Base-by-base conservation (phyloP, 2,113 vertebrate species). In the Hippocampus abdominalis region DNA sequence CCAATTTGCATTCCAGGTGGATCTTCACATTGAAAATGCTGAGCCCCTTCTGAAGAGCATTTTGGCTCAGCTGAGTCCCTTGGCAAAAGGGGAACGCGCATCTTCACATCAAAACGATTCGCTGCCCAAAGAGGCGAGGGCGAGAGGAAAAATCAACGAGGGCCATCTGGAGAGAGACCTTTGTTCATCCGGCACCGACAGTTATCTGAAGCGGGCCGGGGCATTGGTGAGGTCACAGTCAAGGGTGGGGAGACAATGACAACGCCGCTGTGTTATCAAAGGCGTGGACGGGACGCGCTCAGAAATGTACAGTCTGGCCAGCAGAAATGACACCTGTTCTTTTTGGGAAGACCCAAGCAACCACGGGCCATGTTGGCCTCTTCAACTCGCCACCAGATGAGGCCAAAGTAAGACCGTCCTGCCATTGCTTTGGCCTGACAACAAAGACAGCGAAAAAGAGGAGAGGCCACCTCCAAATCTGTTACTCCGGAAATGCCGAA, bases 211-310 rank as follows among this genome's bases (percentile, higher is more conserved):
- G 16, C 90, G 88, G 54, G 73, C 93, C 72, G 90, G 83, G 77
- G 81, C 82, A 69, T 91, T 95, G 94, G 95, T 96, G 89, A 91
- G 76, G 57, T 65, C 32, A 46, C 62, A 67, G 49, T 18, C 42
- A 32, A 11, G 61, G 42, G 57, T 69, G 23, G 53, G 53, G n/a
- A 32, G 49, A 56, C 32, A 60, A 49, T 49, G 42, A 10, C 27
- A 66, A 27, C 25, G 21, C 11, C 53, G 3, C 42, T 66, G 71
- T 67, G 32, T 67, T 16, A 40, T 25, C 36, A 48, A 18, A 29
- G 16, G 20, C 23, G n/a, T 63, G 53, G 29, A 57, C 54, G 27
- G 23, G 27, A 57, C 5, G 10, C 32, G 21, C 36, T 21, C 25
- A 18, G 32, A 62, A 62, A 27, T 65, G 46, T 42, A 32, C 57